phyloP scores from a whole-genome alignment of 2,888 invertebrate species.

The Limnephilus auricula region DNA sequence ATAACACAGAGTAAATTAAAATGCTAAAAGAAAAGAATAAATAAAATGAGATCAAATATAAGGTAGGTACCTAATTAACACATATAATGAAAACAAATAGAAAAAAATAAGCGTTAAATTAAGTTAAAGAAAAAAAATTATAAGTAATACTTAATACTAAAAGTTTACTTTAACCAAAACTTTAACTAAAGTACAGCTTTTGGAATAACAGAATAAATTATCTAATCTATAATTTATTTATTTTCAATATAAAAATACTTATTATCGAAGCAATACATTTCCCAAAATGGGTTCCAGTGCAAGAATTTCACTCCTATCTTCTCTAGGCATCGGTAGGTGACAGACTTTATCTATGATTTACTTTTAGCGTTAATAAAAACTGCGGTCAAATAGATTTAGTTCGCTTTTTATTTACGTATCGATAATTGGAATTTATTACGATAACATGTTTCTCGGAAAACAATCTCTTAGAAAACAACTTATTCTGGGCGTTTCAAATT shows the following conservation, averaged over 20 bases:
- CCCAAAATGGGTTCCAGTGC: not conserved
- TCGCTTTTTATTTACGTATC: constrained; percentile 59
- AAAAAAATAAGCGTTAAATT: no score
- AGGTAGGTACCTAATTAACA: no score
- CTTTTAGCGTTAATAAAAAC: constrained; percentile 48
- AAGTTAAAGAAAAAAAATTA: no score
- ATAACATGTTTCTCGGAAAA: constrained; percentile 49
- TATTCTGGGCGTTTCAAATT: constrained; percentile 42
- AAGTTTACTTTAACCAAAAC: no score
- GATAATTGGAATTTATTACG: constrained; percentile 56
- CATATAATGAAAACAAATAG: no score
- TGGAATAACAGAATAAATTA: not conserved
- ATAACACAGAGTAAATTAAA: no score
- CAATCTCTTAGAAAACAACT: constrained; percentile 45
- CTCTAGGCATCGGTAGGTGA: constrained; percentile 3
- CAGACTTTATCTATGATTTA: constrained; percentile 33
- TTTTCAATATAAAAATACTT: not conserved
- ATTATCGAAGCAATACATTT: not conserved
- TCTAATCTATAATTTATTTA: not conserved
- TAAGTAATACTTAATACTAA: no score
- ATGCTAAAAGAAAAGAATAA: no score
- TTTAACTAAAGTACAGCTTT: not conserved
- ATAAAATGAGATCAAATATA: no score
- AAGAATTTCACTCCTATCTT: constrained; percentile 8
- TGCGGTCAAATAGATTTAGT: constrained; percentile 38